phyloP scores from a whole-genome alignment of 2,797 vertebrate genomes.

The Halcyon leucocephala region DNA sequence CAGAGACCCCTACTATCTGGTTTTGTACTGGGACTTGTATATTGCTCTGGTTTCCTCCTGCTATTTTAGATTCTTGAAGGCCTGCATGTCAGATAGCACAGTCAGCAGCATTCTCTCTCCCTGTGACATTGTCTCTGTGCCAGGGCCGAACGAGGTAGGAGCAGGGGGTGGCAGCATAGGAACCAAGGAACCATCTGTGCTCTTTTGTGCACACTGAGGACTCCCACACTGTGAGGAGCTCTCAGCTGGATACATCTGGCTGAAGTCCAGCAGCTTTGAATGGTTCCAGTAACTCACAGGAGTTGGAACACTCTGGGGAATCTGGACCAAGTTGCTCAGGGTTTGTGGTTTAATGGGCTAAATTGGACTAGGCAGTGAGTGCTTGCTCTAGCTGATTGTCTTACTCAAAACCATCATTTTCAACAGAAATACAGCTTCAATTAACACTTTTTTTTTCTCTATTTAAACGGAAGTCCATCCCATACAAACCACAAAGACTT shows the following conservation, averaged over 20 bases:
- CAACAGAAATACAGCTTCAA: not conserved
- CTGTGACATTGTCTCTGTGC: not conserved
- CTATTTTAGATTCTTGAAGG: not conserved
- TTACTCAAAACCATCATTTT: slow-evolving; percentile 15
- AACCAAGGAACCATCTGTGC: slow-evolving; percentile 51
- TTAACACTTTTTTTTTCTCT: not conserved
- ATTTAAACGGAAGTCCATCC: not conserved
- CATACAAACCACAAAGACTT: not conserved
- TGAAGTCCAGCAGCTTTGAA: slow-evolving; percentile 15
- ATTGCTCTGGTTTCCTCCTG: slow-evolving; percentile 10
- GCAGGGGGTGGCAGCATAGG: not conserved
- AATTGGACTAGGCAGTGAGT: slow-evolving; percentile 2
- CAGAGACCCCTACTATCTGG: not conserved
- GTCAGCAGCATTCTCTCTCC: not conserved
- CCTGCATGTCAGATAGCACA: slow-evolving; percentile 9
- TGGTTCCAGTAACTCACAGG: slow-evolving; percentile 53
- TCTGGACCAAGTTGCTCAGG: slow-evolving; percentile 17
- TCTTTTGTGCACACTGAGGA: slow-evolving; percentile 20
- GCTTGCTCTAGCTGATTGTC: not conserved
- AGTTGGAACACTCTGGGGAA: slow-evolving; percentile 40
- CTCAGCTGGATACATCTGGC: slow-evolving; percentile 52
- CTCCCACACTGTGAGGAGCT: slow-evolving; percentile 8
- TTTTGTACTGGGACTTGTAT: not conserved
- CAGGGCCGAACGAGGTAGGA: not conserved
- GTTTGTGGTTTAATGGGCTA: slow-evolving; percentile 57